Base-by-base conservation (phyloP, 2,797 vertebrate species). In the Acanthornis magna region DNA sequence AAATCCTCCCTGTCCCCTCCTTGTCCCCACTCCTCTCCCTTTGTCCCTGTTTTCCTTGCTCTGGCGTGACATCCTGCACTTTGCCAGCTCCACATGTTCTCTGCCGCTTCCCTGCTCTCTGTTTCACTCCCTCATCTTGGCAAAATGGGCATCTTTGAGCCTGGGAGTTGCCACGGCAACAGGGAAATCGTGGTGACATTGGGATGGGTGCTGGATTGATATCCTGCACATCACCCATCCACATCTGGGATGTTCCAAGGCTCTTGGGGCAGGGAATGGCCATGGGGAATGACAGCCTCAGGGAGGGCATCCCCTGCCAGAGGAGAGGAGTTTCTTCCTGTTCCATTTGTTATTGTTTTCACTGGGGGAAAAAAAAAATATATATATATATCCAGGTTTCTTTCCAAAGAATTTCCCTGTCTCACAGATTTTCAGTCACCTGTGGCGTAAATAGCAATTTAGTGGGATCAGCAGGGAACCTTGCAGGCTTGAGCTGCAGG, bases 291-390 rank as follows among this genome's bases (percentile, higher is more conserved):
- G 63, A 16, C 19, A 34, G 67, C 6, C 6, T 29, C 17, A 11
- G 29, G 38, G 26, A 36, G 45, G 32, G 10, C n/a, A 53, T 7
- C 34, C 71, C 63, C 34, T 0, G 0, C 13, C 3, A 4, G 0
- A 13, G 50, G 25, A 72, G 20, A 45, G 29, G 36, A n/a, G 11
- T 13, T 83, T 20, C n/a, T 18, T 55, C 13, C 63, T 38, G 15
- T 27, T 48, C 13, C 11, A 18, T 71, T 79, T 67, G 21, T 60
- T 48, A 11, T 15, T 36, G 7, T 16, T 50, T 27, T 25, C 73
- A 8, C 32, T 7, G 43, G 27, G 30, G 13, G 54, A 80, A 61
- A 68, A 17, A 48, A 48, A 47, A 47, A 48, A 47, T 22, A 45
- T 45, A 45, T 47, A 47, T 47, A 7, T 2, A 4, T 0, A 7